Conservation (phyloP, 30 jellyfish, hydroid and myxozoan species). For the Nemopilema nomurai region DNA sequence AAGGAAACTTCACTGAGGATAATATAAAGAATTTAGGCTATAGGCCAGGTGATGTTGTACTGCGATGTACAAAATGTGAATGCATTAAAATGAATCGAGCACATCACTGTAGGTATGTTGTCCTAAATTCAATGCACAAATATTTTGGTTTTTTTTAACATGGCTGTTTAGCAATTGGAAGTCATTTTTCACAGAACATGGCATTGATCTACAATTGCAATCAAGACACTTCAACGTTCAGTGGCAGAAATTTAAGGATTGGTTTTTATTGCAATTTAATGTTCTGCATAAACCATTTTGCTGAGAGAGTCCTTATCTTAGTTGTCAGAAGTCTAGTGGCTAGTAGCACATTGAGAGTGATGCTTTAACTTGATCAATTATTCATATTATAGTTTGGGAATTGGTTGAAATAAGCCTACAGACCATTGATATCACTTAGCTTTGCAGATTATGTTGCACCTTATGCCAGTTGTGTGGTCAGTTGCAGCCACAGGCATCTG, state of each 20-base stretch:
- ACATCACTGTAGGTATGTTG: constrained; percentile 87
- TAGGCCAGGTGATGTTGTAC: constrained; percentile 92
- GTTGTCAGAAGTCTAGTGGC: not conserved
- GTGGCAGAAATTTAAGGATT: not conserved
- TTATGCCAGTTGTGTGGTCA: too few species aligned
- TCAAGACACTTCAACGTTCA: too few species aligned
- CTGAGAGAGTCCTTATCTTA: not conserved
- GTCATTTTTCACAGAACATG: too few species aligned
- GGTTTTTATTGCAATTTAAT: too few species aligned
- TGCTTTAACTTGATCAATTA: not conserved
- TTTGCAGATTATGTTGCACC: too few species aligned
- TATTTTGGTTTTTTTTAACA: too few species aligned
- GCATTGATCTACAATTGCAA: too few species aligned
- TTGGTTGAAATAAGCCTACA: not conserved
- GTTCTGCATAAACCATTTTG: not conserved
- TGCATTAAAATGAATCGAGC: constrained; percentile 91
- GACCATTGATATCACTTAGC: too few species aligned
- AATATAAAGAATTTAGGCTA: constrained; percentile 78
- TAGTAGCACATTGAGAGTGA: not conserved
- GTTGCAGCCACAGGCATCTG: too few species aligned
- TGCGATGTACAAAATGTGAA: constrained; percentile 95
- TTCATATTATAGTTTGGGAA: not conserved
- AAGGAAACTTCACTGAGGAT: constrained; percentile 97
- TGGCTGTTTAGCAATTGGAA: too few species aligned
- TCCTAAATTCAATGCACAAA: too few species aligned